Evolutionary conservation across 2,797 vertebrate genomes (phyloP).

Genomic region (Bradypus variegatus): DNA sequence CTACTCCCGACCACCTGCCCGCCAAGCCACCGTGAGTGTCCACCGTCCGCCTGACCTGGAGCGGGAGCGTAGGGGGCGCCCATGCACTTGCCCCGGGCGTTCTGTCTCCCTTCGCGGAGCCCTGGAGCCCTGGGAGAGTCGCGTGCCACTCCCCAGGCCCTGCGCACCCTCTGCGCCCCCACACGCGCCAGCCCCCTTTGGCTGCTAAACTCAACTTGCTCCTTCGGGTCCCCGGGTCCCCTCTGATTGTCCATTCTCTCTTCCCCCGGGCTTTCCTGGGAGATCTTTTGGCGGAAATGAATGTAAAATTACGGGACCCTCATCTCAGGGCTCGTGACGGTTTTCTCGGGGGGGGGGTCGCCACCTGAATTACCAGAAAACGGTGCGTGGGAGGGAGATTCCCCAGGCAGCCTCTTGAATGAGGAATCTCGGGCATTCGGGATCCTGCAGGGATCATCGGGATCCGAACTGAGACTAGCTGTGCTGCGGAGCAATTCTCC

Average conservation of each 20-base stretch:
- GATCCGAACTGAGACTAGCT: not conserved
- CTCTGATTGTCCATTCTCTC: not conserved
- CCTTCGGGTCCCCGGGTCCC: not conserved
- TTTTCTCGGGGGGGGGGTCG: not conserved
- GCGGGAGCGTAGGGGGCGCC: not conserved
- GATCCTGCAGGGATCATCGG: not conserved
- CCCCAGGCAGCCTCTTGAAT: not conserved
- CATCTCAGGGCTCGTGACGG: not conserved
- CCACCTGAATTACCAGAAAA: not conserved
- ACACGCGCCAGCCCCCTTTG: not conserved
- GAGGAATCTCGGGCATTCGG: not conserved
- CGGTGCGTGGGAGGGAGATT: not conserved
- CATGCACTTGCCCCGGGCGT: not conserved
- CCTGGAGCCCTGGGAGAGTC: too few species aligned
- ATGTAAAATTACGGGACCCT: not conserved
- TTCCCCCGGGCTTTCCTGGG: not conserved
- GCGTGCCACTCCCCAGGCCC: accelerated
- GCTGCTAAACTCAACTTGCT: not conserved
- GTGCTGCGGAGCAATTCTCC: not conserved
- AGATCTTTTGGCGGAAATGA: not conserved
- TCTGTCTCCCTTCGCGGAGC: not conserved
- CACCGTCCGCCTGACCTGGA: not conserved
- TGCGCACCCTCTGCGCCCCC: not conserved
- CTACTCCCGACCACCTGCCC: not conserved
- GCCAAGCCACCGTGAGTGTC: constrained; percentile 48